Evolutionary conservation across 2,888 invertebrate species (phyloP).

Genomic region (Bugula neritina): DNA sequence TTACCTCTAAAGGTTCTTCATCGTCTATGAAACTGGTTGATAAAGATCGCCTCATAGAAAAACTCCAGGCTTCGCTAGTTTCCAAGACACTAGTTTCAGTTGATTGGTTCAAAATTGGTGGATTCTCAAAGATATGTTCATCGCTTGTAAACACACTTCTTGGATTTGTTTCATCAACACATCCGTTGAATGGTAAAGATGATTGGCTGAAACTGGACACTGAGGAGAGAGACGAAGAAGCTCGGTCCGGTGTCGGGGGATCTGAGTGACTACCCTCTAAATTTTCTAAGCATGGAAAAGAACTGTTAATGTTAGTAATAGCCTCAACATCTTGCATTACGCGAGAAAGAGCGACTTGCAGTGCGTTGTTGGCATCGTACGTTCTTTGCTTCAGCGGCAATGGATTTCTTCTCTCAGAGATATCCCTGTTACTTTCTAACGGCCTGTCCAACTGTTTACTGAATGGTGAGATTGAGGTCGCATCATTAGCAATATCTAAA

Average conservation of each 20-base stretch:
- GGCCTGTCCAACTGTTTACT: neutral
- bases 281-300: too few relatives aligned
- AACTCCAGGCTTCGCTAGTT: neutral
- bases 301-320: neutral
- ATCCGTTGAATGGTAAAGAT: too few relatives aligned
- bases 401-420: neutral
- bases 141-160: too few relatives aligned
- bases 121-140: too few relatives aligned
- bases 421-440: neutral
- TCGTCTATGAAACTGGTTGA: neutral
- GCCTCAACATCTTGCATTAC: neutral
- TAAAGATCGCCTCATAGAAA: constrained; percentile 12
- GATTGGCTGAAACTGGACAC: too few relatives aligned
- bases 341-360: neutral
- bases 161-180: too few relatives aligned
- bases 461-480: neutral
- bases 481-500: neutral
- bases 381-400: neutral
- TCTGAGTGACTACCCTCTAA: too few relatives aligned
- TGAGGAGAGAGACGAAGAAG: too few relatives aligned
- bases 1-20: neutral
- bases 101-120: too few relatives aligned
- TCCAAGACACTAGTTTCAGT: too few relatives aligned
- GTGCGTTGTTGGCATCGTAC: neutral
- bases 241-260: too few relatives aligned